Conservation (phyloP, 2,888 invertebrate species). For the Orthonevra nobilis region DNA sequence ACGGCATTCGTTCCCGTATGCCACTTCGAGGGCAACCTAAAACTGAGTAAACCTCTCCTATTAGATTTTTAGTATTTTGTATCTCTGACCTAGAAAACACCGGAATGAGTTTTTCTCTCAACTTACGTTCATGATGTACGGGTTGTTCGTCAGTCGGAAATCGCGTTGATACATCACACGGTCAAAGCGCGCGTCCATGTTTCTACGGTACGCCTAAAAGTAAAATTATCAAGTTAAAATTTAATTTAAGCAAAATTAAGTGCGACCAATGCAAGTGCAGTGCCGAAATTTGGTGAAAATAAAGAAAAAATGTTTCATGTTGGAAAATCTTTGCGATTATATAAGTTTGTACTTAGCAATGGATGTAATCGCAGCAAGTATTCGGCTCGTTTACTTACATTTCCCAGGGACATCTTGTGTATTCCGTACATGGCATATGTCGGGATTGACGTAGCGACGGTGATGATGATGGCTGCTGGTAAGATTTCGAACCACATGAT, state of each 20-base stretch:
- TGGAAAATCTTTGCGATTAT: slow-evolving; percentile 74
- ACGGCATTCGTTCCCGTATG: too few species aligned
- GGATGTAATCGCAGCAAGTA: slow-evolving; percentile 12
- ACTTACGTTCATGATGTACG: slow-evolving; percentile 83
- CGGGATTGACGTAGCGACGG: slow-evolving; percentile 83
- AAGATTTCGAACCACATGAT: slow-evolving; percentile 89
- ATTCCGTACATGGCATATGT: slow-evolving; percentile 84
- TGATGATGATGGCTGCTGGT: slow-evolving; percentile 84
- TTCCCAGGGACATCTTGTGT: slow-evolving; percentile 83
- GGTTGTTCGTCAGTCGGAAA: slow-evolving; percentile 82
- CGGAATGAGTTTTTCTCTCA: too few species aligned
- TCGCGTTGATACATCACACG: slow-evolving; percentile 84
- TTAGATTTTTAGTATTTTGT: too few species aligned
- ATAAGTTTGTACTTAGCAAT: slow-evolving; percentile 72
- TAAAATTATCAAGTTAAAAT: slow-evolving; percentile 3
- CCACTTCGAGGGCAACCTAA: too few species aligned
- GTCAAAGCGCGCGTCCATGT: slow-evolving; percentile 81
- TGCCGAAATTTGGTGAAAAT: slow-evolving; percentile 4
- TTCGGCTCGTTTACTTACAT: slow-evolving; percentile 81
- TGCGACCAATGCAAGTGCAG: background rate
- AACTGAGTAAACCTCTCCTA: too few species aligned
- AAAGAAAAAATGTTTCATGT: slow-evolving; percentile 40
- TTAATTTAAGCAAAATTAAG: background rate
- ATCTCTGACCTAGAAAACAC: slow-evolving; percentile 1
- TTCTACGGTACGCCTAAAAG: slow-evolving; percentile 83